Evolutionary conservation across 2,888 invertebrate genomes (phyloP).

Genomic region (Portevinia maculata): DNA sequence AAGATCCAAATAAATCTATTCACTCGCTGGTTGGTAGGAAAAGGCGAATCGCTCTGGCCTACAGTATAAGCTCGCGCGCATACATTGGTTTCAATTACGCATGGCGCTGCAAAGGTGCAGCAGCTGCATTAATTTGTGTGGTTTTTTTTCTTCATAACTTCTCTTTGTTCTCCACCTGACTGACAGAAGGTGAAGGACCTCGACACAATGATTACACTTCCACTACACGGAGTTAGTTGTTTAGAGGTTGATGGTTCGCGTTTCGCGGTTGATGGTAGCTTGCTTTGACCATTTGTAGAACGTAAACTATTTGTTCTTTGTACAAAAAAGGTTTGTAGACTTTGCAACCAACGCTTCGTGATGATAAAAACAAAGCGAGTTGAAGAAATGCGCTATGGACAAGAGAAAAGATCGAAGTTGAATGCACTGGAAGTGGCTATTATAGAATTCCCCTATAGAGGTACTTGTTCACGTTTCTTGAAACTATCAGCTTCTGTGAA

Average conservation of each 20-base stretch:
- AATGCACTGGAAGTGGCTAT: slow-evolving; percentile 51
- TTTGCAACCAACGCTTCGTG: slow-evolving; percentile 10
- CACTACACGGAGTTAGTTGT: slow-evolving; percentile 48
- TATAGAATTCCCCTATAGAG: not conserved
- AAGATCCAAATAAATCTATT: slow-evolving; percentile 55
- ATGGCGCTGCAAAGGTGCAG: slow-evolving; percentile 61
- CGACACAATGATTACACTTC: slow-evolving; percentile 56
- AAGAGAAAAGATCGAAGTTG: slow-evolving; percentile 37
- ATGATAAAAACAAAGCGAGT: slow-evolving; percentile 36
- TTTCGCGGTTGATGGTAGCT: slow-evolving; percentile 42
- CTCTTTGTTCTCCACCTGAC: slow-evolving; percentile 73
- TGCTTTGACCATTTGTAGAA: slow-evolving; percentile 56
- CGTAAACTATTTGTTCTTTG: slow-evolving; percentile 52
- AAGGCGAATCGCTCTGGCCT: slow-evolving; percentile 31
- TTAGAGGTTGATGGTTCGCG: slow-evolving; percentile 16
- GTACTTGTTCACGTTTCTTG: slow-evolving; percentile 20
- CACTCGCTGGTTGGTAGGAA: slow-evolving; percentile 38
- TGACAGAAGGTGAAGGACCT: slow-evolving; percentile 73
- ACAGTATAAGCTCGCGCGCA: slow-evolving; percentile 40
- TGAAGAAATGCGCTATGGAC: slow-evolving; percentile 8
- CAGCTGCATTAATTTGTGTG: slow-evolving; percentile 59
- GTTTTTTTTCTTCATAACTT: slow-evolving; percentile 42
- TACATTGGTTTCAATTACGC: slow-evolving; percentile 52
- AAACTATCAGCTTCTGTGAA: slow-evolving; percentile 1
- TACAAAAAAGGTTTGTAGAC: slow-evolving; percentile 60